Percentiles rank a stretch among this genome's conserved stretches.
phyloP scores from a whole-genome alignment of 2,888 invertebrate species.

The Tenthredo scrophulariae region DNA sequence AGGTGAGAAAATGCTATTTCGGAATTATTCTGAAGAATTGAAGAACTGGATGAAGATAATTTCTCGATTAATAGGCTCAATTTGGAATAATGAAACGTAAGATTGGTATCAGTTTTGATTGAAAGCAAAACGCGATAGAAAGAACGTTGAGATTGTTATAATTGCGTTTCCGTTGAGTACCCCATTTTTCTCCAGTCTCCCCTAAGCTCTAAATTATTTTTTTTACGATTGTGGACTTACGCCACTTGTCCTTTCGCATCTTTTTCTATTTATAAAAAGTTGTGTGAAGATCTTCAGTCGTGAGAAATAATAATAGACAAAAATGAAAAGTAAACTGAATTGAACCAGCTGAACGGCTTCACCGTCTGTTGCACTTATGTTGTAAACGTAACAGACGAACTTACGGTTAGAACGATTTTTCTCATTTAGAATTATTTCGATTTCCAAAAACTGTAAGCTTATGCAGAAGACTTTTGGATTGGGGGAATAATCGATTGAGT shows the following conservation, averaged over 20 bases:
- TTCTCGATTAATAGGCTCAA: neutral
- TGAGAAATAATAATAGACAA: neutral
- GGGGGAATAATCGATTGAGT: conserved; percentile 39
- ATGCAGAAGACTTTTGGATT: conserved; percentile 1
- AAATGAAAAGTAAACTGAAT: neutral
- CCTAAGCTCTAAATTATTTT: neutral
- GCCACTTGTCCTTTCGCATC: conserved; percentile 14
- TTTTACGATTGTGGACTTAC: conserved; percentile 19
- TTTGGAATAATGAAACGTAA: conserved; percentile 4
- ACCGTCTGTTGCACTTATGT: neutral
- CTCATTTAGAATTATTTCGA: neutral
- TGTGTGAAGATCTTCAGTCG: neutral
- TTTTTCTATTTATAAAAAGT: neutral
- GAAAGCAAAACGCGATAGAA: neutral
- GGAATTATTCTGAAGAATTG: neutral
- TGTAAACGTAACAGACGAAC: neutral
- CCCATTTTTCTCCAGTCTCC: neutral
- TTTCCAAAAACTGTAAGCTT: neutral
- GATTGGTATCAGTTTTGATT: conserved; percentile 4
- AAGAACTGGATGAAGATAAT: neutral
- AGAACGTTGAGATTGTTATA: neutral
- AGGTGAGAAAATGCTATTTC: neutral
- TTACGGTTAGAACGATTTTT: neutral
- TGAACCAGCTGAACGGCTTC: neutral
- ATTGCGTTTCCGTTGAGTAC: neutral